phyloP scores from a whole-genome alignment of 1,140 invertebrate species.

The Dufourea novaeangliae region DNA sequence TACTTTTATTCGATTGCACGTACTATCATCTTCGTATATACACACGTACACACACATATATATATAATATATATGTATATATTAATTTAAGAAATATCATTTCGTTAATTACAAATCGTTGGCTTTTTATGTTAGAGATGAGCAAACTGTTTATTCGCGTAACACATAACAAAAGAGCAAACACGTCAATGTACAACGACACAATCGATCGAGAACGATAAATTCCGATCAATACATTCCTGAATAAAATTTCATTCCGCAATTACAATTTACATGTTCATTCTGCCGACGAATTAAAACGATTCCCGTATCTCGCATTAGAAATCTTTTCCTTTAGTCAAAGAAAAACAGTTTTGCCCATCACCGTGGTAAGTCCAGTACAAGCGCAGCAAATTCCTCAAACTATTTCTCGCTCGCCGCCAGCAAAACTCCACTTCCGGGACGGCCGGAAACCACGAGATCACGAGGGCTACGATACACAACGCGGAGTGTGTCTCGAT shows the following conservation, averaged over 20 bases:
- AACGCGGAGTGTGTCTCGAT: background rate
- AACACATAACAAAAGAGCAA: too few relatives aligned
- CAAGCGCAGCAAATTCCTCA: background rate
- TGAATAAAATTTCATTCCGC: too few relatives aligned
- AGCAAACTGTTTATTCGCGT: background rate
- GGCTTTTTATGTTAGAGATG: background rate
- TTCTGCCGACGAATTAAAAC: too few relatives aligned
- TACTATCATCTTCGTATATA: background rate
- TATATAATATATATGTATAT: background rate
- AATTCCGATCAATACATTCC: too few relatives aligned
- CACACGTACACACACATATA: background rate
- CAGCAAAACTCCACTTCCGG: background rate
- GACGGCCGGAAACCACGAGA: conserved; percentile 2
- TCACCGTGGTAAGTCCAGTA: background rate
- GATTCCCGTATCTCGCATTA: too few relatives aligned
- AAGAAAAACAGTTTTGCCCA: too few relatives aligned
- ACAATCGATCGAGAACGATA: too few relatives aligned
- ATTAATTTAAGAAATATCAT: background rate
- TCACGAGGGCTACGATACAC: too few relatives aligned
- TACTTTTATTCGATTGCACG: background rate
- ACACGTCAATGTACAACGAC: too few relatives aligned
- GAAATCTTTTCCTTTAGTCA: too few relatives aligned
- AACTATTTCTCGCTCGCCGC: background rate
- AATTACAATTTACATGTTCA: too few relatives aligned
- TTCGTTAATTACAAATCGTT: background rate